Evolutionary conservation across 2,888 invertebrate species (phyloP), one percentile per base, ranked within the genome.

Genomic region (Rotaria macrura): DNA sequence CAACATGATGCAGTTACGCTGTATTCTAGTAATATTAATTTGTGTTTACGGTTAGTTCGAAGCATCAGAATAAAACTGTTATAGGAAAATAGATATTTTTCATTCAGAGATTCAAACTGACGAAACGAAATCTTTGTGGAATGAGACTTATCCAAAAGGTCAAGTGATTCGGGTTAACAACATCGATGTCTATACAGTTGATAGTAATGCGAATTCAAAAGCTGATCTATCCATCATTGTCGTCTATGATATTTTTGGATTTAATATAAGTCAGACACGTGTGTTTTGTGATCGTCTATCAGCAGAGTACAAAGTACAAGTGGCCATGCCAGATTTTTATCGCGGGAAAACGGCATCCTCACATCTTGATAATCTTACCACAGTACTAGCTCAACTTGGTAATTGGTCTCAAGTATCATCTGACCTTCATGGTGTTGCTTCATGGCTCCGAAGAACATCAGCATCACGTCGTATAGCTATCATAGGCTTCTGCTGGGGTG

Each of bases 401-500:
- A 55, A 55, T 25, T 55, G 54, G 54, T 55, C 54, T 55, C 54
- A 55, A 55, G 54, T 55, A 55, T 55, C 54, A 25, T 23, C 23
- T 25, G 54, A 55, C 25, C 23, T 55, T 20, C 23, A 1, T 7
- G 25, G 7, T 55, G 23, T 55, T 55, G 54, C 54, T 55, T 55
- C 54, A 0, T 55, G 54, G 54, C 23, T 55, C 25, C 54, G 54
- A 55, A 55, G 25, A 23, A 55, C 23, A 9, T 55, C 54, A 55
- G 2, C 54, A 55, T 25, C 54, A 25, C 54, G 9, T 55, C 54
- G 54, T 25, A 25, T 55, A 25, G 54, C 54, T 9, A 7, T 55
- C 25, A 25, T 55, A 6, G 86, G 86, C 3, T 86, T 86, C 38
- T 86, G 86, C 65, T 86, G 86, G 86, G 86, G 86, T 25, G 86